Evolutionary conservation across 1,140 invertebrate species (phyloP).

Genomic region (Limonius californicus): DNA sequence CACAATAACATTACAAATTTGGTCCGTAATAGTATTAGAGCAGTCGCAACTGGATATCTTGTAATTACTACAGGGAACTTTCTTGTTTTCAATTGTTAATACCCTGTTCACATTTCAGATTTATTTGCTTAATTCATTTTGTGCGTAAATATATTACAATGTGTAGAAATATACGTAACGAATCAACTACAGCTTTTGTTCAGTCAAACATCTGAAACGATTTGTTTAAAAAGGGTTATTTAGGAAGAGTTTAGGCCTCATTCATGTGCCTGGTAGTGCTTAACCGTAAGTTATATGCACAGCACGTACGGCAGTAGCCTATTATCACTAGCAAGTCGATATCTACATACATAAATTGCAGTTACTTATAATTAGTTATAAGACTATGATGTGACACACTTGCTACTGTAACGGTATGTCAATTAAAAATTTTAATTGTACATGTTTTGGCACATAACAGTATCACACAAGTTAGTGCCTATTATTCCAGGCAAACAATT

Average conservation of each 20-base stretch:
- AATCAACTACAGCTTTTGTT: neutral
- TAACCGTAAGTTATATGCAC: slow-evolving; percentile 25
- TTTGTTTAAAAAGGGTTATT: neutral
- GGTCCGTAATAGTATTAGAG: slow-evolving; percentile 1
- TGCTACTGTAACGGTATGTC: slow-evolving; percentile 3
- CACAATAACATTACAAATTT: neutral
- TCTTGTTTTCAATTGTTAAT: neutral
- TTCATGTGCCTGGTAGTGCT: slow-evolving; percentile 13
- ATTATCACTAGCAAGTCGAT: slow-evolving; percentile 30
- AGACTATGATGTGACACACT: neutral
- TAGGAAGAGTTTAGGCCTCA: slow-evolving; percentile 24
- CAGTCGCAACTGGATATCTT: neutral
- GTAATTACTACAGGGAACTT: slow-evolving; percentile 8
- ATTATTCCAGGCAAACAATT: neutral
- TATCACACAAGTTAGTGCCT: neutral
- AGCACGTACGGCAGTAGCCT: slow-evolving; percentile 35
- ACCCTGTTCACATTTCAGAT: slow-evolving; percentile 7
- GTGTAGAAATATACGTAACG: neutral
- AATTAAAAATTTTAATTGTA: neutral
- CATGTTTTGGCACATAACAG: slow-evolving; percentile 4
- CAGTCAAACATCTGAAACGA: neutral
- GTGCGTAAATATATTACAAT: slow-evolving; percentile 9
- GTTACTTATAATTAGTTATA: slow-evolving; percentile 5
- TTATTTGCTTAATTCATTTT: slow-evolving; percentile 11
- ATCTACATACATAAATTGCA: slow-evolving; percentile 3